These are phyloP conservation scores for Thymelicus sylvestris DNA, from an alignment of 2,888 invertebrate genomes.

Conservation along the genomic window DNA sequence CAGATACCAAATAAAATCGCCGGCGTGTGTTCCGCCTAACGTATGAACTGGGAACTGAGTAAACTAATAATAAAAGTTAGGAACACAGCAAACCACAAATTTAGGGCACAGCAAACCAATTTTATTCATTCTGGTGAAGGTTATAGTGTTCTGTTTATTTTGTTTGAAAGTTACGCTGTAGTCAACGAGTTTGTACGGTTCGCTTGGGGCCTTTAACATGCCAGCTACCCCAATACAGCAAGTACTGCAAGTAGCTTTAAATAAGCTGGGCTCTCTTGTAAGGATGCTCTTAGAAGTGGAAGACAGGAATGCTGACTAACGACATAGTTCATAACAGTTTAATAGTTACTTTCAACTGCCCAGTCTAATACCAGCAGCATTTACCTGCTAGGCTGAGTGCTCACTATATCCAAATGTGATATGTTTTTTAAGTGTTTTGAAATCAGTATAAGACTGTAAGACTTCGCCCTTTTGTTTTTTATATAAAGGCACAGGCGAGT, in stretches of 20 bases:
- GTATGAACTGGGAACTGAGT: neutral
- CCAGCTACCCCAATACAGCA: too few relatives aligned
- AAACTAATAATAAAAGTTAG: constrained; percentile 8
- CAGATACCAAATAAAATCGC: neutral
- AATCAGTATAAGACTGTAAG: too few relatives aligned
- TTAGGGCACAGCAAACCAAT: neutral
- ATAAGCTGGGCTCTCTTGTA: neutral
- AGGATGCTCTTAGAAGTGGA: too few relatives aligned
- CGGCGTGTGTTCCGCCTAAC: neutral
- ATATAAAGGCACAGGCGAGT: too few relatives aligned
- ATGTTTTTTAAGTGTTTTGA: too few relatives aligned
- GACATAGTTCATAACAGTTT: too few relatives aligned
- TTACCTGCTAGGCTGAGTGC: too few relatives aligned
- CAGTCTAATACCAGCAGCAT: too few relatives aligned
- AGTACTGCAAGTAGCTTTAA: neutral
- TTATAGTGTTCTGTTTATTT: neutral
- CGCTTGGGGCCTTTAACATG: neutral
- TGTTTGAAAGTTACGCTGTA: neutral
- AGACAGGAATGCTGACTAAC: too few relatives aligned
- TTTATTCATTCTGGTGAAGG: neutral
- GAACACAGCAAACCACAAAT: constrained; percentile 5
- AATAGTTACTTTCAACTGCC: too few relatives aligned
- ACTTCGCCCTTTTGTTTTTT: too few relatives aligned
- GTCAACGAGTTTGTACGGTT: neutral
- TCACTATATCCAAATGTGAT: too few relatives aligned